Evolutionary conservation across 2,797 vertebrate genomes (phyloP).

Genomic region (Protosalanx chinensis): DNA sequence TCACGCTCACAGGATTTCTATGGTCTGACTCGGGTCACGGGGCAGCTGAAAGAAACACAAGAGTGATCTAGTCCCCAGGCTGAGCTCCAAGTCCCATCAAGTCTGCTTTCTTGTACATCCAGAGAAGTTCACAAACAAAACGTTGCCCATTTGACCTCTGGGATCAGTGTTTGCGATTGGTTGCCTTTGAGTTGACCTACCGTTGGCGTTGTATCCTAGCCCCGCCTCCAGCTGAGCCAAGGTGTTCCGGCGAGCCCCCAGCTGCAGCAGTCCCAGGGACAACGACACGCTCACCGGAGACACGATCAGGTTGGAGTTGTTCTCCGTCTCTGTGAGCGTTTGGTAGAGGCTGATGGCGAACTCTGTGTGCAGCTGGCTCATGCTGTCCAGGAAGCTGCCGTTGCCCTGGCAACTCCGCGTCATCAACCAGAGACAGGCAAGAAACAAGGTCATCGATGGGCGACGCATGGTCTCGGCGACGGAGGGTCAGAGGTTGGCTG

Average conservation of each 20-base stretch:
- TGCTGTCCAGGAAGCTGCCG: constrained; percentile 65
- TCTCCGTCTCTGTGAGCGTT: constrained; percentile 59
- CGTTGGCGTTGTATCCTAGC: constrained; percentile 79
- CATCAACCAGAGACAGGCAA: constrained; percentile 69
- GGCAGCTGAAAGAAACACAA: too few species aligned
- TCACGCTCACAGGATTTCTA: too few species aligned
- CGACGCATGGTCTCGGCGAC: constrained; percentile 65
- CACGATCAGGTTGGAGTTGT: constrained; percentile 78
- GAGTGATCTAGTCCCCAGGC: not conserved
- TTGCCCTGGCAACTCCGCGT: constrained; percentile 50
- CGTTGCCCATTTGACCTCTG: not conserved
- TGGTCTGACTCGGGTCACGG: too few species aligned
- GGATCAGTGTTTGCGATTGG: not conserved
- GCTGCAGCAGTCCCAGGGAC: constrained; percentile 84
- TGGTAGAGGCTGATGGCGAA: constrained; percentile 80
- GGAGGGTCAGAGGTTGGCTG: constrained; percentile 31
- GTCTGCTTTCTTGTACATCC: not conserved
- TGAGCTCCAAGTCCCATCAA: not conserved
- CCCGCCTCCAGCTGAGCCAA: constrained; percentile 74
- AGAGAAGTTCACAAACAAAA: constrained; percentile 7
- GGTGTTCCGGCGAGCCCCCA: constrained; percentile 82
- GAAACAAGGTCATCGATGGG: constrained; percentile 55
- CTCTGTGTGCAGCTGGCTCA: constrained; percentile 72
- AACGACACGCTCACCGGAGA: constrained; percentile 78
- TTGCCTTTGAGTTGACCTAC: constrained; percentile 58